Evolutionary conservation across 2,888 invertebrate genomes (phyloP).

Genomic region (Nasonovia ribisnigri): DNA sequence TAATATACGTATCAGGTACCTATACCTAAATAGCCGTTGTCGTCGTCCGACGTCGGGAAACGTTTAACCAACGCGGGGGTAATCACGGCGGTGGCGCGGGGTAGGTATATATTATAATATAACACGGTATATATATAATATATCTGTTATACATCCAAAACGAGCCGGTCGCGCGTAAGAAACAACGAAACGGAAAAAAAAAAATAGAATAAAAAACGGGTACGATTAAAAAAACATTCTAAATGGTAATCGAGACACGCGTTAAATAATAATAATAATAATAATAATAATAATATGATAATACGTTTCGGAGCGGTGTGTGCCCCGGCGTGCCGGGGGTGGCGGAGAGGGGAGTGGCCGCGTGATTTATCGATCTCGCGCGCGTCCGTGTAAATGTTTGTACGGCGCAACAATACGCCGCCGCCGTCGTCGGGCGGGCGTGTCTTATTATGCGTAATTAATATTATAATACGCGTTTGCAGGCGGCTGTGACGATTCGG

Average conservation of each 20-base stretch:
- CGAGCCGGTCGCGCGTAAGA: not conserved
- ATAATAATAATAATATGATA: constrained; percentile 56
- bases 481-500: constrained; percentile 13
- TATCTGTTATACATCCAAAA: not conserved
- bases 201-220: constrained; percentile 11
- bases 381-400: constrained; percentile 60
- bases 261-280: constrained; percentile 44
- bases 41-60: not conserved
- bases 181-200: not conserved
- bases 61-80: not conserved
- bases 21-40: not conserved
- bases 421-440: constrained; percentile 54
- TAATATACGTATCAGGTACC: too few species aligned
- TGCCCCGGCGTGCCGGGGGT: not conserved
- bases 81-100: not conserved
- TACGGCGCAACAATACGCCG: constrained; percentile 47
- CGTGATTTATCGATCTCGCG: constrained; percentile 62
- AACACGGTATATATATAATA: too few species aligned
- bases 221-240: constrained; percentile 58
- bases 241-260: constrained; percentile 63
- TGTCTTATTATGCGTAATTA: constrained; percentile 62
- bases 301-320: constrained; percentile 25
- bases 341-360: constrained; percentile 24
- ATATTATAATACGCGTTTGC: constrained; percentile 43
- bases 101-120: too few species aligned